These are phyloP conservation scores for Eristalis intricaria DNA, from an alignment of 2,888 invertebrate species.

Conservation along the genomic window DNA sequence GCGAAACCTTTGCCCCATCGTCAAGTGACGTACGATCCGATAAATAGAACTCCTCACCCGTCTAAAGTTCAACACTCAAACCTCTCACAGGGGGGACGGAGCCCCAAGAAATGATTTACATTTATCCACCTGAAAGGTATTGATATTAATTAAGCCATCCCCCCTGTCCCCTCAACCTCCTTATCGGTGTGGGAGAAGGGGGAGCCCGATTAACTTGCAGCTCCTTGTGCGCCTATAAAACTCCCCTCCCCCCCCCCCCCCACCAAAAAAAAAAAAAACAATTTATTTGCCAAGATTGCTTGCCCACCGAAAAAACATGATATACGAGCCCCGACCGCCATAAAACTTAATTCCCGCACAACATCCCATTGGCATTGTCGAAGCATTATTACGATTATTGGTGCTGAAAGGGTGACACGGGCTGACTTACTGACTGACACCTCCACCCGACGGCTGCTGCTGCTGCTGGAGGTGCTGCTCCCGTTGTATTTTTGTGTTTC, in stretches of 20 bases:
- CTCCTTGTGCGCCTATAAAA: conserved; percentile 41
- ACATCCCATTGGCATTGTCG: conserved; percentile 52
- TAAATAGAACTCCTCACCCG: neutral
- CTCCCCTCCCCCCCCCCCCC: neutral
- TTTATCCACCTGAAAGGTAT: conserved; percentile 34
- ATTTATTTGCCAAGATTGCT: conserved; percentile 25
- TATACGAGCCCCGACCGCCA: conserved; percentile 47
- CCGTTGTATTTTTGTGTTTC: conserved; percentile 12
- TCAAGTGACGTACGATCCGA: conserved; percentile 18
- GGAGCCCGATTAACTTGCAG: conserved; percentile 26
- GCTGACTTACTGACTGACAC: conserved; percentile 14
- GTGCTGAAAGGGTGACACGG: conserved; percentile 37
- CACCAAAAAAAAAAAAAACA: conserved; percentile 16
- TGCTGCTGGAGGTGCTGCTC: neutral
- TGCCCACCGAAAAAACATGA: conserved; percentile 37
- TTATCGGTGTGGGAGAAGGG: neutral
- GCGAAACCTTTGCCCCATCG: neutral
- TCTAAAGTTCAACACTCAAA: conserved; percentile 26
- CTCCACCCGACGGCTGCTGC: neutral
- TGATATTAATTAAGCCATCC: conserved; percentile 36
- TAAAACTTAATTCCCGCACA: conserved; percentile 52
- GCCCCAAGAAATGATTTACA: neutral
- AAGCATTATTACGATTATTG: conserved; percentile 61
- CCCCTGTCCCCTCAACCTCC: neutral
- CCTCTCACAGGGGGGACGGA: neutral